Evolutionary conservation across 2,888 invertebrate genomes (phyloP), one percentile per base, ranked within the genome.

Genomic region (Sinelater perroti): DNA sequence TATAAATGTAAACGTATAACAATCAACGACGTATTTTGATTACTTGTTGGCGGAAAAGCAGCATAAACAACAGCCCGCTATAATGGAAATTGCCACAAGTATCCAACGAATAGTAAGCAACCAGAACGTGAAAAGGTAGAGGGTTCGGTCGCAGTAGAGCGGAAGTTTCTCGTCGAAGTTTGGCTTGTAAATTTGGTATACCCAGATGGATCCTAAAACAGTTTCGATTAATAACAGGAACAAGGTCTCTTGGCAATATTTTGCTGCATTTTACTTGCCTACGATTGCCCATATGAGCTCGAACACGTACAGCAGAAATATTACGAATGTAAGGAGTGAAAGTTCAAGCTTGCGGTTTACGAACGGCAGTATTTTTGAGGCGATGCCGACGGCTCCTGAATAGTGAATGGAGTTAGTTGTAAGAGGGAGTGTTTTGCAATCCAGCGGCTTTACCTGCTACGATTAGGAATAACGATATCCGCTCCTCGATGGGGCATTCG

Each of bases 161-260:
- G 36, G 11, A 10, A 24, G 11, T n/a, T 17, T 7, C 33, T 31
- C 42, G 11, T 33, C 11, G 16, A 49, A 56, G 11, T 35, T 31
- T n/a, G 55, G 55, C 24, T 49, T 18, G 18, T 46, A 54, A 7
- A 42, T 42, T 7, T 21, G 40, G 35, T 56, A 56, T 3, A 56
- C 55, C 55, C 55, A 56, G n/a, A 49, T 35, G 10, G 55, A 56
- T 26, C 55, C 55, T 56, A 28, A 13, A 56, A 42, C n/a, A 46
- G 24, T 36, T 20, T 2, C 5, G 21, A 21, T 10, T 38, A 11
- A 21, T 10, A 30, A 8, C 8, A 30, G 3, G n/a, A 30, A 30
- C 8, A 8, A 10, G 8, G 8, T 5, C 3, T 8, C 8, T 30
- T 33, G 14, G 4, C 13, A 6, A 11, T 3, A 11, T 13, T 6